Base-by-base conservation (phyloP, 2,797 vertebrate genomes). In the Setipinna tenuifilis region DNA sequence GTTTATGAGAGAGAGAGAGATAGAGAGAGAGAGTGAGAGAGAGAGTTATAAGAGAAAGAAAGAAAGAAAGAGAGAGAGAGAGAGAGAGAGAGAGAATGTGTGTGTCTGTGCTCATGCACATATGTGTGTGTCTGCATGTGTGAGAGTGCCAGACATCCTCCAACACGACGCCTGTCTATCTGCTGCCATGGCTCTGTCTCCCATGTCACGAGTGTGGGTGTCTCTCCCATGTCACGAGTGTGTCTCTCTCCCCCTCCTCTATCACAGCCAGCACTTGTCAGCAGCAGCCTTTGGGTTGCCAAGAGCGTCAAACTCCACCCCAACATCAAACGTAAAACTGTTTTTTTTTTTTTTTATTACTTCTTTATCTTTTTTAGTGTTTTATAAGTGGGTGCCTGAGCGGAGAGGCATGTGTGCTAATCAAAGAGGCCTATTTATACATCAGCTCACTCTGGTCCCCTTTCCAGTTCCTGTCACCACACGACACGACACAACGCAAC, bases 401-500 rank as follows among this genome's bases (percentile, higher is more conserved):
- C 17, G 6, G 31, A 11, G 5, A 78, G 31, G 21, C 71, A 16
- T 21, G 71, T 78, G 31, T 78, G 31, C 44, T 78, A 78, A 78
- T 78, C 71, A 78, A 78, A 78, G 71, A 35, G 16, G 35, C 35
- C 71, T 78, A 78, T 78, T 78, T 78, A 78, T 78, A 44, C 71
- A 78, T 78, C 31, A 44, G 31, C 31, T 44, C 35, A 41, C 1
- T 31, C 71, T 2, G 31, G 71, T 41, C 6, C 7, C 41, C 31
- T 78, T 41, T 78, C 71, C 17, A 21, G 35, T 2, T 78, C 21
- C 71, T 78, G 35, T 78, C 71, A 78, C 35, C 71, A 11, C 71
- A 6, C 17, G 50, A 54, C 9, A 7, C 50, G 14, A 10, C 50
- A 7, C 14, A 1, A 10, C 9, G 9, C 14, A 54, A 0, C 50